phyloP scores from a whole-genome alignment of 2,113 vertebrate genomes.

The Actinemys pallida region DNA sequence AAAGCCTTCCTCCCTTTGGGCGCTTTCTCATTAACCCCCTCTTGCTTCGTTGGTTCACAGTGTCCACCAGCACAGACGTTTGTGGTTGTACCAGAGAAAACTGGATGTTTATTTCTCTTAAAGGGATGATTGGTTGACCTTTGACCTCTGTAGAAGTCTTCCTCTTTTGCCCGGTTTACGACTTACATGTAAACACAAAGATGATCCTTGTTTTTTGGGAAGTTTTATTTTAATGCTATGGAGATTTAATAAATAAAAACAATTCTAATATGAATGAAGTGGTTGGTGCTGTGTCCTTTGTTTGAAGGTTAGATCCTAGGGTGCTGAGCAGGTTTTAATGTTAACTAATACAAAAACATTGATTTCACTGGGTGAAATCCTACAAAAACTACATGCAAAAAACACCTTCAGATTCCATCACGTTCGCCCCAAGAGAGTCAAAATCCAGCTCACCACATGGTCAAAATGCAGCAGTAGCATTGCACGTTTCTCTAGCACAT shows the following conservation, averaged over 20 bases:
- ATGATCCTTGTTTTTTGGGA: constrained; percentile 13
- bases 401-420: background rate
- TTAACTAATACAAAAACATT: background rate
- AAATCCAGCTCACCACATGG: background rate
- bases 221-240: constrained; percentile 77
- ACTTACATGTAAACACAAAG: constrained; percentile 34
- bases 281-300: background rate
- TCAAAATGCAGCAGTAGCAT: background rate
- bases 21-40: background rate
- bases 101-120: constrained; percentile 77
- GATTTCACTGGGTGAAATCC: background rate
- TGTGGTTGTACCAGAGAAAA: constrained; percentile 32
- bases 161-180: constrained; percentile 73
- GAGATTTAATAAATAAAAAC: constrained; percentile 79
- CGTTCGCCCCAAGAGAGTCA: background rate
- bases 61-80: constrained; percentile 56
- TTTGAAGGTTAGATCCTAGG: accelerated
- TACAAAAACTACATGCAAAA: background rate
- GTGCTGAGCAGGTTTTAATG: background rate
- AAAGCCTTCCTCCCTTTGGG: background rate
- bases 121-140: constrained; percentile 80
- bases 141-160: constrained; percentile 88
- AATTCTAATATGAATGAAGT: accelerated
- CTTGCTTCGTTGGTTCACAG: background rate
- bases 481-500: background rate